Evolutionary conservation across 2,888 invertebrate genomes (phyloP), one percentile per base, ranked within the genome.

Genomic region (Artemia sinica): DNA sequence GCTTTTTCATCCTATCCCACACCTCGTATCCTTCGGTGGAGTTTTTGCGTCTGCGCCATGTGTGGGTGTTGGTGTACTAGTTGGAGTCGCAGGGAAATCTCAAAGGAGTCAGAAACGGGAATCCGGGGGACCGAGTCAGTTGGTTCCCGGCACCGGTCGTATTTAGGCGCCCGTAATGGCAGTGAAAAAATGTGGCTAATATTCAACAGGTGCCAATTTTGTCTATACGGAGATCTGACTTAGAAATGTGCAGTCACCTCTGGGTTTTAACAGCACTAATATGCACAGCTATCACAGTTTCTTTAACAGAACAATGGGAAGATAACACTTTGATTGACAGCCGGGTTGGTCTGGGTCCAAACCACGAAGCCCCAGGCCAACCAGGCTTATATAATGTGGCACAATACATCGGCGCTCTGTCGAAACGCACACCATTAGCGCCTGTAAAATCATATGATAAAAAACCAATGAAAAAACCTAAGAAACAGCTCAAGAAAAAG

Each of bases 101-200:
- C 58, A n/a, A 18, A 18, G 58, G 58, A 58, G 58, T 58, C 58
- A 58, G 58, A 14, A 58, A 18, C 58, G 58, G 58, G n/a, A 18
- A n/a, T 58, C 18, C n/a, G 58, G 14, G 18, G 58, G 58, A 18
- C n/a, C 28, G n/a, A 58, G 58, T n/a, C 58, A 58, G 58, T 58
- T n/a, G n/a, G 58, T 18, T 58, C 58, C 58, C 58, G n/a, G 14
- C 58, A 58, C 58, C 58, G 58, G n/a, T 28, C 28, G 28, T 28
- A 28, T 28, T 28, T 28, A 28, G 28, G 28, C 14, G 58, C 58
- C 58, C 58, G 58, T 58, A 58, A 58, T 58, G 58, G 58, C 58
- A 58, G 58, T 58, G n/a, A 58, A 58, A 58, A 58, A 58, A 58
- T 58, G 58, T 58, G 58, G 58, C 58, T 58, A 58, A 58, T 14